Evolutionary conservation across 2,888 invertebrate species (phyloP), one percentile per base, ranked within the genome.

Genomic region (Luperina testacea): DNA sequence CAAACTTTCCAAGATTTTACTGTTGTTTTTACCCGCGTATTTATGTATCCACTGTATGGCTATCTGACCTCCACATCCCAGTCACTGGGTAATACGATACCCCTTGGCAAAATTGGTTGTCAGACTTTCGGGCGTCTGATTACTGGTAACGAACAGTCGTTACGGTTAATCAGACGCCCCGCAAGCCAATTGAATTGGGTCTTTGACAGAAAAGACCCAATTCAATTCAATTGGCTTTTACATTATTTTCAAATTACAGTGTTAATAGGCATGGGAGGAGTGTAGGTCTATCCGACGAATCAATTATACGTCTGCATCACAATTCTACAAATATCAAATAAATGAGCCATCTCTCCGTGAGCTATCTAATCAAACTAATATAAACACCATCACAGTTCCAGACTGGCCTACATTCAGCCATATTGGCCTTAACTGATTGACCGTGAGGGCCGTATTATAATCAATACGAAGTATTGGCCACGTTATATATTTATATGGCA

Each of bases 381-480:
- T 78, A 78, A 75, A 80, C 73, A 75, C n/a, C 64, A 24, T 13
- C 27, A 24, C 71, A 24, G 24, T 63, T 78, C 61, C 65, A 42
- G n/a, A 59, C 27, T 42, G 69, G 51, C 77, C 84, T 84, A 88
- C 70, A 82, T 88, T 57, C 75, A 77, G 64, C 48, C 53, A 71
- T 53, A 67, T n/a, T 53, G 78, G 42, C 78, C 79, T 75, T 79
- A 76, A 24, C 67, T 64, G 32, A 6, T 67, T 84, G 75, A 64
- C 77, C 75, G 78, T 78, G 80, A 82, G 65, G 79, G 75, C 20
- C 64, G 45, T 45, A 20, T 69, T 27, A 45, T 69, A 81, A 87
- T 88, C 88, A 84, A 84, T 86, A 83, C 48, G n/a, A 77, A 84
- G 77, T 38, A 84, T 75, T 76, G 53, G 20, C 20, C 24, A 9